Conservation (phyloP, 2,888 invertebrate genomes). For the Mythimna impura region DNA sequence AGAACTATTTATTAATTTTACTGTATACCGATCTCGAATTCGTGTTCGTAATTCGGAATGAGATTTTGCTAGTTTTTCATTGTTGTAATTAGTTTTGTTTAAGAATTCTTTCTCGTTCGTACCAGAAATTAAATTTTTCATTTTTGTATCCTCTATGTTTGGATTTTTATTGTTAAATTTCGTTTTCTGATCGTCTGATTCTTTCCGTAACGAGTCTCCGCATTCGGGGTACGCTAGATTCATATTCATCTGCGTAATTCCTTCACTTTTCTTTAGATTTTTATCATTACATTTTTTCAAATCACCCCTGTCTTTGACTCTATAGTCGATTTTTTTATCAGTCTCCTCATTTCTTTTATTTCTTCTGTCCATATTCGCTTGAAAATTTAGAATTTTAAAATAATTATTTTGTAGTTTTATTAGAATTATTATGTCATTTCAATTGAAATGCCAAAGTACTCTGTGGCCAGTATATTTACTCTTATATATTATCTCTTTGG, state of each 20-base stretch:
- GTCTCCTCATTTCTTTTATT: conserved; percentile 45
- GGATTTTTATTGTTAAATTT: conserved; percentile 29
- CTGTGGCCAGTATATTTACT: no score
- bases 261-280: conserved; percentile 25
- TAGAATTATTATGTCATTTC: conserved; percentile 5
- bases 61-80: not conserved
- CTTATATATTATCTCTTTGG: no score
- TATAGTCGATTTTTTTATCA: conserved; percentile 58
- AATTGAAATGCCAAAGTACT: conserved; percentile 25
- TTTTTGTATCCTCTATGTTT: conserved; percentile 10
- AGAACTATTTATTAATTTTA: conserved; percentile 36
- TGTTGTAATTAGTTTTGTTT: conserved; percentile 26
- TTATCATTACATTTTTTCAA: conserved; percentile 36
- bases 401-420: conserved; percentile 50
- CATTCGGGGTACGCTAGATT: conserved; percentile 58
- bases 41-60: conserved; percentile 45
- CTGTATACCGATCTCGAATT: conserved; percentile 56
- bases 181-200: conserved; percentile 7
- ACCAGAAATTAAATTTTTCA: conserved; percentile 18
- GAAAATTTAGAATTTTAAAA: conserved; percentile 56
- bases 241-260: conserved; percentile 2
- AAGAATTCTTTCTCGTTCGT: conserved; percentile 39
- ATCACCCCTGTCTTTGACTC: conserved; percentile 65
- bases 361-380: conserved; percentile 55
- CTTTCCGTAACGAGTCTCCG: conserved; percentile 62